A percentile compares a stretch with the other conserved stretches of the same genome.
Conservation (phyloP, 2,113 vertebrate genomes). For the Tetrao urogallus region DNA sequence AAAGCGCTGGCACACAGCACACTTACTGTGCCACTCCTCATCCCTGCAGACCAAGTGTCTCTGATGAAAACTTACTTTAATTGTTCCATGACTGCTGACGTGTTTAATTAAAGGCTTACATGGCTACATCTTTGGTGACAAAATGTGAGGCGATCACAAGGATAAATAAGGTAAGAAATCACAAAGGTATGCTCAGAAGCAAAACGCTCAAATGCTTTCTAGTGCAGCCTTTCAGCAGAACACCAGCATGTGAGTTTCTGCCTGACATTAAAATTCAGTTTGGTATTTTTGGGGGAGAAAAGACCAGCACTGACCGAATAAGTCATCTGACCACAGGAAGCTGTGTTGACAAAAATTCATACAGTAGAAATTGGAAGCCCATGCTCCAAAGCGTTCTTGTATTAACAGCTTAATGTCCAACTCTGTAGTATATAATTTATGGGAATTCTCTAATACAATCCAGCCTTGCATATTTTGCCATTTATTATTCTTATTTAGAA, state of each 20-base stretch:
- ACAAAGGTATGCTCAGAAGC: background rate
- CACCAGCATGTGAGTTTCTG: background rate
- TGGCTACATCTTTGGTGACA: background rate
- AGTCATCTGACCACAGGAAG: conserved; percentile 47
- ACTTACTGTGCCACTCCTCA: background rate
- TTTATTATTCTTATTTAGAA: conserved; percentile 4
- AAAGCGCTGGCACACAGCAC: background rate
- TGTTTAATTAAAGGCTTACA: conserved; percentile 56
- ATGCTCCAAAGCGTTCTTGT: background rate
- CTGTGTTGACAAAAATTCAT: conserved; percentile 63
- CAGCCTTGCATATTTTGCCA: conserved; percentile 9
- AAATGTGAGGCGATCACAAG: background rate
- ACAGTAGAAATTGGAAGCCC: conserved; percentile 54
- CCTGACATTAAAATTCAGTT: background rate
- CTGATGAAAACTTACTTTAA: conserved; percentile 15
- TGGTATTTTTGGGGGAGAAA: conserved; percentile 1
- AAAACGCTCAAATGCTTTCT: background rate
- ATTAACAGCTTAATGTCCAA: conserved; percentile 38
- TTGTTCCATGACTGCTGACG: conserved; percentile 41
- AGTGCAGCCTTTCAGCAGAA: background rate
- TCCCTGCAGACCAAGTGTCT: conserved; percentile 25
- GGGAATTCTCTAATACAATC: background rate
- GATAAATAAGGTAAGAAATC: conserved; percentile 25
- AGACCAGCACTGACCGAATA: conserved; percentile 9
- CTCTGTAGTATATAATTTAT: background rate